Evolutionary conservation across 2,113 vertebrate species (phyloP).

Genomic region (Cephalopholis sonnerati): DNA sequence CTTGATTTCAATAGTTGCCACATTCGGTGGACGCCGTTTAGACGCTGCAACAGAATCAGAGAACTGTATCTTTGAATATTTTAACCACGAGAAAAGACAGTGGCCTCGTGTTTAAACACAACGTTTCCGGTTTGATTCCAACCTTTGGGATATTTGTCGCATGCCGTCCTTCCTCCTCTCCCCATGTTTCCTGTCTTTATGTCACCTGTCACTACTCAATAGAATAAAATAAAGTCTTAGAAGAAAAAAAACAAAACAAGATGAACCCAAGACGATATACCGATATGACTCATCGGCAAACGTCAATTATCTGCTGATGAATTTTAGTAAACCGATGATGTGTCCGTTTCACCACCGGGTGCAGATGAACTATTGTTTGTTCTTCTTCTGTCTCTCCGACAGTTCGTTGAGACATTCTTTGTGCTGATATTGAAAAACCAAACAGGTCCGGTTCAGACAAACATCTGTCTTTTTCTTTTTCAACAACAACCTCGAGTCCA

Average conservation of each 20-base stretch:
- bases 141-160: not conserved
- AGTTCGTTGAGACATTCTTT: constrained; percentile 34
- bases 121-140: too few species aligned
- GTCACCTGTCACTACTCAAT: not conserved
- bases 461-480: not conserved
- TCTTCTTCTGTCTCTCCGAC: not conserved
- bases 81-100: not conserved
- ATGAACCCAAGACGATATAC: too few species aligned
- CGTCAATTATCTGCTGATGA: not conserved
- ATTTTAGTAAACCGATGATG: not conserved
- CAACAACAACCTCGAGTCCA: not conserved
- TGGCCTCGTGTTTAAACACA: not conserved
- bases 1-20: not conserved
- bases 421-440: constrained; percentile 21
- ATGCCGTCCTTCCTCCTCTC: too few species aligned
- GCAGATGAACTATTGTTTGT: not conserved
- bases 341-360: not conserved
- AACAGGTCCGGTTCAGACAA: not conserved
- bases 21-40: not conserved
- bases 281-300: not conserved
- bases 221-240: not conserved
- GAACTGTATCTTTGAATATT: not conserved
- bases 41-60: not conserved
- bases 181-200: not conserved
- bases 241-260: not conserved